Conservation (phyloP, 2,797 vertebrate genomes). For the Triplophysa bombifrons region DNA sequence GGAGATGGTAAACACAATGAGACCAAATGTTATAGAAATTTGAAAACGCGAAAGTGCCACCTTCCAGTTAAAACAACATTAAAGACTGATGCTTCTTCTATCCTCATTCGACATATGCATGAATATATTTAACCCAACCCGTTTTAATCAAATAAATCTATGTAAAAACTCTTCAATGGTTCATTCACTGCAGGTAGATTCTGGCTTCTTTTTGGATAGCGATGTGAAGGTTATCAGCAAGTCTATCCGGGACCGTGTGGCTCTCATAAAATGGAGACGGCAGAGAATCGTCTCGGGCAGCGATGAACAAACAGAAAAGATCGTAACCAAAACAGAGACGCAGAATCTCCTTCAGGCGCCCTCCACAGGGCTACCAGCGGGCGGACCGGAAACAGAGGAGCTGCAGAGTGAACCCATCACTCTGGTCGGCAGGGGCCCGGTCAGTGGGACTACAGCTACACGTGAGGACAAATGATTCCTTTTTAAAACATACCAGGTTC, state of each 20-base stretch:
- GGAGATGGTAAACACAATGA: conserved; percentile 86
- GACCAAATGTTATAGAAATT: neutral
- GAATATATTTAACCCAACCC: no score
- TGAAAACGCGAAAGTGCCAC: no score
- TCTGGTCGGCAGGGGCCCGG: conserved; percentile 77
- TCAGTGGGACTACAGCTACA: conserved; percentile 78
- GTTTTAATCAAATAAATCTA: neutral
- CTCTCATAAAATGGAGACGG: conserved; percentile 92
- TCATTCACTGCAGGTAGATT: conserved; percentile 84
- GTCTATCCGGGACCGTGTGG: conserved; percentile 94
- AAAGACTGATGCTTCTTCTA: no score
- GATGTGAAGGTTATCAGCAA: conserved; percentile 96
- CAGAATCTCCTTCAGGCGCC: conserved; percentile 82
- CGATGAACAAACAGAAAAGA: conserved; percentile 60
- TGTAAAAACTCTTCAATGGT: neutral
- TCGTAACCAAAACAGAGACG: conserved; percentile 68
- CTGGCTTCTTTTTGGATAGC: conserved; percentile 94
- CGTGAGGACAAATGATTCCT: conserved; percentile 75
- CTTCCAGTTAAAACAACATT: no score
- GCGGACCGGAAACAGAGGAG: conserved; percentile 79
- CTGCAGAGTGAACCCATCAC: conserved; percentile 81
- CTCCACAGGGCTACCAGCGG: conserved; percentile 73
- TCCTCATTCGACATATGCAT: no score
- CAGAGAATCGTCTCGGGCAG: conserved; percentile 77
- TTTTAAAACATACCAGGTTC: neutral